Conservation (phyloP, 30 jellyfish, hydroid and myxozoan genomes). For the Aurelia aurita complex sp. Pacific region DNA sequence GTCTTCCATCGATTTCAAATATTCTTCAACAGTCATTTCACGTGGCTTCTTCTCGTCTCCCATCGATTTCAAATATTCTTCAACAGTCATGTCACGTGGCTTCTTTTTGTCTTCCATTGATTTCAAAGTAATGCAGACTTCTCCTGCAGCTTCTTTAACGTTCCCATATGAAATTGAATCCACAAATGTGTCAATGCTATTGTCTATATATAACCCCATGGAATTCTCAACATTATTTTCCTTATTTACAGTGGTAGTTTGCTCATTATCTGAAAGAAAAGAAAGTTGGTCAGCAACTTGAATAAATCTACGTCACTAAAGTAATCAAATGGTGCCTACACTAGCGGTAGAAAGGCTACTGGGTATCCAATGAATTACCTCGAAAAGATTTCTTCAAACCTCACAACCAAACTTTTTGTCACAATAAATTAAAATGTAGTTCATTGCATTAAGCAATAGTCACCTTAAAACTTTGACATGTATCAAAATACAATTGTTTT, state of each 20-base stretch:
- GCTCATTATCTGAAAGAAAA: too few relatives aligned
- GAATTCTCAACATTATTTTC: neutral
- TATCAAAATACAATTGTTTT: too few relatives aligned
- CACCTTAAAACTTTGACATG: too few relatives aligned
- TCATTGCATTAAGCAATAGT: too few relatives aligned
- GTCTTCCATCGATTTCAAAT: neutral
- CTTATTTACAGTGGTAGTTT: neutral
- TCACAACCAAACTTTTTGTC: too few relatives aligned
- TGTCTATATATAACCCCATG: neutral
- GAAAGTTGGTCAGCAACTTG: too few relatives aligned
- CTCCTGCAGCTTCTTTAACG: neutral
- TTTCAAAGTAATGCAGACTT: neutral
- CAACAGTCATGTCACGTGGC: neutral
- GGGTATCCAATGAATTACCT: too few relatives aligned
- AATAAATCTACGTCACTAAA: too few relatives aligned
- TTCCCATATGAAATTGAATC: neutral
- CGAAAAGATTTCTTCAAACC: too few relatives aligned
- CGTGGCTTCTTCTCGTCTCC: neutral
- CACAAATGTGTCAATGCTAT: neutral
- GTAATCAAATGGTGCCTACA: too few relatives aligned
- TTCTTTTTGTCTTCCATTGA: neutral
- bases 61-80: neutral
- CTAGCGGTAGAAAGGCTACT: too few relatives aligned
- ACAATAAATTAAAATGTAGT: too few relatives aligned
- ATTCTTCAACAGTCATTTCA: constrained; percentile 5